Conservation (phyloP, 1,140 invertebrate species). For the Caenorhabditis brenneri region DNA sequence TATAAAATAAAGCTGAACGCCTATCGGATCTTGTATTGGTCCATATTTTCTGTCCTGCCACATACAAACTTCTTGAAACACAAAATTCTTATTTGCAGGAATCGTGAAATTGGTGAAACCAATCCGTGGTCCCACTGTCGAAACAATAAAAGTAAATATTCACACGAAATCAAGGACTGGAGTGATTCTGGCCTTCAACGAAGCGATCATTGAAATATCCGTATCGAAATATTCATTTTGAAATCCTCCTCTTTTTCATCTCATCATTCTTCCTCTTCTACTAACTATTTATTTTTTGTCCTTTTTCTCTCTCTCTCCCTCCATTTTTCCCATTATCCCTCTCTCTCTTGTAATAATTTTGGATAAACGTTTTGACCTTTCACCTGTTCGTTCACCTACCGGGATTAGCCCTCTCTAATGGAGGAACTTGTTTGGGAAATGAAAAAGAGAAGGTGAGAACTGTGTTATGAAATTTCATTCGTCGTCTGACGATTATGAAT, state of each 20-base stretch:
- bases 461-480: not conserved
- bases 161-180: conserved; percentile 53
- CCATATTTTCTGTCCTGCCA: too few relatives aligned
- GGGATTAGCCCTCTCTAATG: not conserved
- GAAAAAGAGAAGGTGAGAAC: not conserved
- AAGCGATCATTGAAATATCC: conserved; percentile 52
- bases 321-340: too few relatives aligned
- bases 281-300: not conserved
- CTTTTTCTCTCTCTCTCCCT: not conserved
- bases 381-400: not conserved
- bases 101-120: conserved; percentile 56
- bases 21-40: too few relatives aligned
- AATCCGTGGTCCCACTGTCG: conserved; percentile 50
- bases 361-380: conserved; percentile 29
- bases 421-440: not conserved
- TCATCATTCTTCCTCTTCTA: too few relatives aligned
- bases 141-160: conserved; percentile 54
- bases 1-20: too few relatives aligned
- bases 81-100: conserved; percentile 44
- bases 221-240: conserved; percentile 53
- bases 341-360: not conserved
- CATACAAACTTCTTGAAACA: not conserved
- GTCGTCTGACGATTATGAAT: conserved; percentile 22
- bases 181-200: conserved; percentile 56
- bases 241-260: too few relatives aligned